Conservation (phyloP, 2,113 vertebrate species). For the Tichodroma muraria region DNA sequence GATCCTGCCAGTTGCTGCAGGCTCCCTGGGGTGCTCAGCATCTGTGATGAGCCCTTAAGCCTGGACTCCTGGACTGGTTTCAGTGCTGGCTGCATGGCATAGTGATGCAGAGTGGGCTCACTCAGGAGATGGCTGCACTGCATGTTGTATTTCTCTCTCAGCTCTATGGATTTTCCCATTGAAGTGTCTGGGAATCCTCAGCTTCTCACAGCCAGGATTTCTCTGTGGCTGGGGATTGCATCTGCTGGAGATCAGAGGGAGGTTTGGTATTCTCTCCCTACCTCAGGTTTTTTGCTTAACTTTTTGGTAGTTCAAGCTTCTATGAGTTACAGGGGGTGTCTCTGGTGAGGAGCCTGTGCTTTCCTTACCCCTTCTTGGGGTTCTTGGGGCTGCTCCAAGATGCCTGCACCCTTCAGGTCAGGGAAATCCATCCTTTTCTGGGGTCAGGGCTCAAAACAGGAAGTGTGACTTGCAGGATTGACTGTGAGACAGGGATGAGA, state of each 20-base stretch:
- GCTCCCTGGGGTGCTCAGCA: not conserved
- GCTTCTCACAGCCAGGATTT: not conserved
- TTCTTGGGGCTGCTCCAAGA: not conserved
- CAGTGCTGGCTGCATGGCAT: not conserved
- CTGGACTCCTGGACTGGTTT: not conserved
- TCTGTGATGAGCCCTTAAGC: not conserved
- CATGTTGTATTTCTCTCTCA: not conserved
- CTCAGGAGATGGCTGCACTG: not conserved
- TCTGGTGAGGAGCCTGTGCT: not conserved
- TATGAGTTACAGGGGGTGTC: rapidly evolving
- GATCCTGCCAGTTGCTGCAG: not conserved
- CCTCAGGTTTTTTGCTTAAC: not conserved
- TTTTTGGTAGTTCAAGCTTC: not conserved
- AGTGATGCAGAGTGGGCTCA: not conserved
- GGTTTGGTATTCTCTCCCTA: not conserved
- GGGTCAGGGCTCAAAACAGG: not conserved
- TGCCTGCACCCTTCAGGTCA: not conserved
- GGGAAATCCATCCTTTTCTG: not conserved
- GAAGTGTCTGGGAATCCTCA: not conserved
- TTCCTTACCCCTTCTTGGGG: not conserved
- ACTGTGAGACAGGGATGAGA: not conserved
- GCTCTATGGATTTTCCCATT: not conserved
- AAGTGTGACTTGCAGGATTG: not conserved
- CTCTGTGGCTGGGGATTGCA: not conserved
- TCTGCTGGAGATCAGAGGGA: not conserved